Evolutionary conservation across 2,113 vertebrate genomes (phyloP).

Genomic region (Plotosus lineatus): DNA sequence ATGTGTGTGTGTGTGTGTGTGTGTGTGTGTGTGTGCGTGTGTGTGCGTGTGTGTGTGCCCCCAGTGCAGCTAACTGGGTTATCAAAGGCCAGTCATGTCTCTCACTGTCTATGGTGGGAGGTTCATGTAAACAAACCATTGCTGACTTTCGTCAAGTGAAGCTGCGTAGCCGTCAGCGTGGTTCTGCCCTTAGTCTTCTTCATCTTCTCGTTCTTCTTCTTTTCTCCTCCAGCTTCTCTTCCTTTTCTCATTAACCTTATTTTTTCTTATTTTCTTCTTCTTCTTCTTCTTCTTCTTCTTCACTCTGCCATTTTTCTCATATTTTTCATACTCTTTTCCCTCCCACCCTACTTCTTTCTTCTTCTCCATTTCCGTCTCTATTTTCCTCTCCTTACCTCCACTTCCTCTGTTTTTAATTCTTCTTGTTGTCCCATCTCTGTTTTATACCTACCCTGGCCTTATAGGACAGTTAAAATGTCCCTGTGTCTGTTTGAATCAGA

Average conservation of each 20-base stretch:
- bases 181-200: background rate
- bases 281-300: background rate
- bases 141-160: too few species aligned
- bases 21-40: too few species aligned
- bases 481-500: background rate
- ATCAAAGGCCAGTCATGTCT: too few species aligned
- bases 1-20: too few species aligned
- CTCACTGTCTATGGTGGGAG: too few species aligned
- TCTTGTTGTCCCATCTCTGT: too few species aligned
- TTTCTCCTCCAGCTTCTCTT: background rate
- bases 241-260: background rate
- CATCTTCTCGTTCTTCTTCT: background rate
- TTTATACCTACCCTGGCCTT: too few species aligned
- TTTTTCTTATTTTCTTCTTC: background rate
- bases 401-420: background rate
- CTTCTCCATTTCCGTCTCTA: background rate
- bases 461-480: background rate
- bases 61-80: too few species aligned
- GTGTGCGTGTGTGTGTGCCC: too few species aligned
- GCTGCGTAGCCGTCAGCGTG: too few species aligned
- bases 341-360: background rate
- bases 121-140: too few species aligned
- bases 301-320: background rate
- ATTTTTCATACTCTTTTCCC: background rate
- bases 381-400: background rate